A percentile compares a stretch with the other conserved stretches of the same genome.
Conservation (phyloP, 1,140 invertebrate species). For the Hesperophylax magnus region DNA sequence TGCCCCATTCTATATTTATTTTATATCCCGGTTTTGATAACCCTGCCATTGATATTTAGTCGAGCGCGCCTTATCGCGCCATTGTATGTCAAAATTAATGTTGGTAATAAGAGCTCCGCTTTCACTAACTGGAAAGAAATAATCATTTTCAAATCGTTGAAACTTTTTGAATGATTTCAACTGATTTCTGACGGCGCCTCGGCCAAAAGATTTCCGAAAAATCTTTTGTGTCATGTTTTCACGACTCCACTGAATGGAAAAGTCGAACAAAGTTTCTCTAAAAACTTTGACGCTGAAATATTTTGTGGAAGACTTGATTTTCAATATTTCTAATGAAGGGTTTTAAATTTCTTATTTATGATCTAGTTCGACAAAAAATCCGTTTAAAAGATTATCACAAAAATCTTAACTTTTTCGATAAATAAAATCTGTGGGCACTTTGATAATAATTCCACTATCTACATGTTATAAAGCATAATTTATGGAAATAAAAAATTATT, state of each 20-base stretch:
- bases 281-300: conserved; percentile 4
- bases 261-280: background rate
- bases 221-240: conserved; percentile 34
- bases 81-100: conserved; percentile 52
- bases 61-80: conserved; percentile 46
- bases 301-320: no score
- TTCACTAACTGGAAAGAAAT: conserved; percentile 29
- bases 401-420: no score
- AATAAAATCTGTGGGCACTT: no score
- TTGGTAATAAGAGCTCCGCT: conserved; percentile 37
- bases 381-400: no score
- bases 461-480: no score
- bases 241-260: background rate
- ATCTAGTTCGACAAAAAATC: no score
- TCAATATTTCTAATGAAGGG: no score
- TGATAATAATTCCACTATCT: no score
- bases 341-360: no score
- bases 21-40: background rate
- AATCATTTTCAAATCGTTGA: background rate
- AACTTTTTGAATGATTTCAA: conserved; percentile 29
- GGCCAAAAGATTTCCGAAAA: background rate
- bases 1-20: no score
- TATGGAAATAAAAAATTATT: no score
- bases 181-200: conserved; percentile 5
- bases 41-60: background rate